Evolutionary conservation across 2,797 vertebrate species (phyloP).

Genomic region (Alcedo atthis): DNA sequence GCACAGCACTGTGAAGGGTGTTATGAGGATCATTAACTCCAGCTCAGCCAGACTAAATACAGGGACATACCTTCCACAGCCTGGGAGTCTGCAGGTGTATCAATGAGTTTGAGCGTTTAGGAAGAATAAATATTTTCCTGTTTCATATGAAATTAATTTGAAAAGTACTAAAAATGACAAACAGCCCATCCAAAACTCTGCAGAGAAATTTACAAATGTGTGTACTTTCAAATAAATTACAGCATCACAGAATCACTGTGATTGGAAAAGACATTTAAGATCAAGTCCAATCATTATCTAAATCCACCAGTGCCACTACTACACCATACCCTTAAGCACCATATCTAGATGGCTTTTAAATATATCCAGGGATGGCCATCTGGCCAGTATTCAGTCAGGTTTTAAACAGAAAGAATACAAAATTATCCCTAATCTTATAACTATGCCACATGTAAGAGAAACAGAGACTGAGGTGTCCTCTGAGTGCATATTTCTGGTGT

Average conservation of each 20-base stretch:
- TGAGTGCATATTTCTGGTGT: background rate
- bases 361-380: too few relatives aligned
- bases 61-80: background rate
- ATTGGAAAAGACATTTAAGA: too few relatives aligned
- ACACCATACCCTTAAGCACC: too few relatives aligned
- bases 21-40: too few relatives aligned
- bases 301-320: too few relatives aligned
- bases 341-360: too few relatives aligned
- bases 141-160: background rate
- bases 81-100: background rate
- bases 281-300: too few relatives aligned
- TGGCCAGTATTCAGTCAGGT: background rate
- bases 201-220: background rate
- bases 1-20: too few relatives aligned
- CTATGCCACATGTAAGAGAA: background rate
- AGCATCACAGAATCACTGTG: too few relatives aligned
- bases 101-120: fast-evolving
- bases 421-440: background rate
- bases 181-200: background rate
- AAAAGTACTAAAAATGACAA: background rate
- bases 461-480: background rate
- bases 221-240: background rate
- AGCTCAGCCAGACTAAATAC: too few relatives aligned
- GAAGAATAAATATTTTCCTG: background rate
- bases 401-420: background rate